Conservation (phyloP, 2,888 invertebrate species). For the Holacanthella duospinosa region DNA sequence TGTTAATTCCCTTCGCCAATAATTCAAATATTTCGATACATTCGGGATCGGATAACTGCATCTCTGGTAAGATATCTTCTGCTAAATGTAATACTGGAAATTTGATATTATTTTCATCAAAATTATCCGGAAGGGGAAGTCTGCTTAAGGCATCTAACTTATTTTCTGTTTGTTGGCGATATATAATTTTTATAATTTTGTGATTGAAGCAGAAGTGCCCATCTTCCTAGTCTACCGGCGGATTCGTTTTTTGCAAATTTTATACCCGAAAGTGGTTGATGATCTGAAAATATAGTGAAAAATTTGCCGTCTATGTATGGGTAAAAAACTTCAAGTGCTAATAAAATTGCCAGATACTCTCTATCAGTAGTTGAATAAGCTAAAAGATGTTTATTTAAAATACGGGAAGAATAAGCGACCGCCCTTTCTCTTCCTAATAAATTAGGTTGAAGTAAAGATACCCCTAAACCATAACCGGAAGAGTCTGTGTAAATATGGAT, state of each 20-base stretch:
- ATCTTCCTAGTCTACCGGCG: not conserved
- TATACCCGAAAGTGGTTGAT: not conserved
- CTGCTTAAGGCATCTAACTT: not conserved
- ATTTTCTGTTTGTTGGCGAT: not conserved
- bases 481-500: not conserved
- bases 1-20: not conserved
- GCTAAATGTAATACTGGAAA: not conserved
- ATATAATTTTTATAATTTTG: not conserved
- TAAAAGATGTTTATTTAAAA: not conserved
- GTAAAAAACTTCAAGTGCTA: constrained; percentile 2
- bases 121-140: not conserved
- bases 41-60: not conserved
- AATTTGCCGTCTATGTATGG: constrained; percentile 7
- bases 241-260: constrained; percentile 1
- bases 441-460: not conserved
- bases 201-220: not conserved
- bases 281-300: constrained; percentile 7
- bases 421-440: not conserved
- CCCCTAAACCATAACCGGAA: constrained; percentile 3
- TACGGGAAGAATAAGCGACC: constrained; percentile 6
- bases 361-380: constrained; percentile 5
- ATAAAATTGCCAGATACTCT: constrained; percentile 7
- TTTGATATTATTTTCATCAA: not conserved
- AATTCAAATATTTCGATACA: not conserved
- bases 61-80: not conserved